phyloP scores from a whole-genome alignment of 2,797 vertebrate genomes.

The Petrocephalus schoutedeni region DNA sequence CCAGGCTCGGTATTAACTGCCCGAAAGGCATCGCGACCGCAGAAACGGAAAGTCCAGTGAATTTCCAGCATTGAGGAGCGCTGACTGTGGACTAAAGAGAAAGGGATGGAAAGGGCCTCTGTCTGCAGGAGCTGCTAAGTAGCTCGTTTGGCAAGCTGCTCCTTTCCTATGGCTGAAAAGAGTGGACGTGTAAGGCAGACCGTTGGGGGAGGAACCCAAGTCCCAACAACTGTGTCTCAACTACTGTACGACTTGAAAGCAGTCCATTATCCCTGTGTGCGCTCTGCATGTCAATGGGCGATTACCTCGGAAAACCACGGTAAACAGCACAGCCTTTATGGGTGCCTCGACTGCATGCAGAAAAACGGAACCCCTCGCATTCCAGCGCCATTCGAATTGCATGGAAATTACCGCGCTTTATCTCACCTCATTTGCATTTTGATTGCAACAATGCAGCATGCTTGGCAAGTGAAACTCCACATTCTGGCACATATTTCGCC shows the following conservation, averaged over 20 bases:
- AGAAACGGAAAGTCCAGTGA: conserved; percentile 38
- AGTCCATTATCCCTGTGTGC: conserved; percentile 57
- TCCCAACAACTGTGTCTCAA: conserved; percentile 46
- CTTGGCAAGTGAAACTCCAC: conserved; percentile 1
- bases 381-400: not conserved
- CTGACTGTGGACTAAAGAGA: conserved; percentile 44
- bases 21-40: conserved; percentile 37
- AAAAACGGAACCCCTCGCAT: not conserved
- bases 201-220: conserved; percentile 49
- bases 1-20: conserved; percentile 34
- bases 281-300: conserved; percentile 51
- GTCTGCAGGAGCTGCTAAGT: conserved; percentile 64
- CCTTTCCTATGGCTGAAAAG: conserved; percentile 56
- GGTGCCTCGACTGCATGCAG: not conserved
- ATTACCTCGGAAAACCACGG: not conserved
- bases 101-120: conserved; percentile 48
- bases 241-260: conserved; percentile 52
- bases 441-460: conserved; percentile 8
- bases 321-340: not conserved
- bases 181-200: conserved; percentile 54
- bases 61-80: conserved; percentile 30
- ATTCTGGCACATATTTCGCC: not conserved
- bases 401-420: not conserved
- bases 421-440: not conserved
- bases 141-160: conserved; percentile 46